These are phyloP conservation scores for Spea multiplicata DNA, from an alignment of 2,113 vertebrate genomes.

Conservation along the genomic window DNA sequence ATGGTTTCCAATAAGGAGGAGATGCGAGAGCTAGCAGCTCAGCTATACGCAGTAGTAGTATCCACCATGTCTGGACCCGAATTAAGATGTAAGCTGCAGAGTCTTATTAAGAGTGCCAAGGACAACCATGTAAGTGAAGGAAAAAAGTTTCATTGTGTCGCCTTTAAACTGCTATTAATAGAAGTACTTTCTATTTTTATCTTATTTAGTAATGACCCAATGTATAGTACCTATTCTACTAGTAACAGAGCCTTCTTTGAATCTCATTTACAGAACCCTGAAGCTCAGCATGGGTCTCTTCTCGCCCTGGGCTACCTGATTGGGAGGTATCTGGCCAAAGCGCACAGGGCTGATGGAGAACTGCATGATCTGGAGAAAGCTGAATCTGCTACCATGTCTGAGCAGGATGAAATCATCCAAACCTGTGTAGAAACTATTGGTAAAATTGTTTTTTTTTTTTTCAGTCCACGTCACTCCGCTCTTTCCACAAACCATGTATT, in stretches of 20 bases:
- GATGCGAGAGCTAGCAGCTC: conserved; percentile 91
- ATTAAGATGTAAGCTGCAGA: conserved; percentile 79
- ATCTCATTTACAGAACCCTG: conserved; percentile 75
- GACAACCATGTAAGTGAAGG: conserved; percentile 79
- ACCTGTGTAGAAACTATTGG: conserved; percentile 86
- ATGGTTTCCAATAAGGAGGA: conserved; percentile 98
- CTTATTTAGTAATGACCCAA: no score
- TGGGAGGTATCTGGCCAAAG: conserved; percentile 85
- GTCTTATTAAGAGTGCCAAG: conserved; percentile 89
- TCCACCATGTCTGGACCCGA: conserved; percentile 89
- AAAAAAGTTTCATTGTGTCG: neutral
- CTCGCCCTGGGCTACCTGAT: conserved; percentile 93
- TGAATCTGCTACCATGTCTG: conserved; percentile 62
- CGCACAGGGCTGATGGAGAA: conserved; percentile 64
- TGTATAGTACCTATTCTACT: no score
- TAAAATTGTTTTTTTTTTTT: conserved; percentile 51
- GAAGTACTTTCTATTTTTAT: no score
- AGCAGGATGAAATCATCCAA: conserved; percentile 81
- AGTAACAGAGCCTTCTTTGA: neutral
- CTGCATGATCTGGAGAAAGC: conserved; percentile 58
- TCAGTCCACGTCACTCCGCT: neutral
- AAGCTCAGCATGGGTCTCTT: conserved; percentile 92
- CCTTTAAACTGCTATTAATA: no score
- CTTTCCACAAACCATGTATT: neutral
- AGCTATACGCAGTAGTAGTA: conserved; percentile 90